A percentile compares a stretch with the other conserved stretches of the same genome.
Conservation (phyloP, 1,140 invertebrate genomes). For the Ectropis grisescens region DNA sequence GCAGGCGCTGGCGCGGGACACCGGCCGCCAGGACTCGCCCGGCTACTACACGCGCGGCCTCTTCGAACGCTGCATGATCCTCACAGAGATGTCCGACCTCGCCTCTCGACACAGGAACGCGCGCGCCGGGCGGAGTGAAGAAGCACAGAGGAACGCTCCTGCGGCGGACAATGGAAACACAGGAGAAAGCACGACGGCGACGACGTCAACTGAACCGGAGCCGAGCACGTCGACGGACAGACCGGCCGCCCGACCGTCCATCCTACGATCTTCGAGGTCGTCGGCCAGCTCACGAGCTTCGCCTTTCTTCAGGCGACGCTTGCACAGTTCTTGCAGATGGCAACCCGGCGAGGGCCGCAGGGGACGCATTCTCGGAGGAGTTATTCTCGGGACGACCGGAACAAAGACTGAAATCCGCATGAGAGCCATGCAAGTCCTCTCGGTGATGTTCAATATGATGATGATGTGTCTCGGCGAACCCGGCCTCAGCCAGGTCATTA, state of each 20-base stretch:
- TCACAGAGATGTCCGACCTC: slow-evolving; percentile 25
- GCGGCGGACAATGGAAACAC: neutral
- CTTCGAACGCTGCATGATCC: slow-evolving; percentile 49
- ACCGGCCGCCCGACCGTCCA: no score
- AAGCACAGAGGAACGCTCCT: no score
- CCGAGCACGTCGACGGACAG: slow-evolving; percentile 4
- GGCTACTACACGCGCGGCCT: slow-evolving; percentile 51
- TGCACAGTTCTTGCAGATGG: slow-evolving; percentile 23
- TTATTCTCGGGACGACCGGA: slow-evolving; percentile 40
- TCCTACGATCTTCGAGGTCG: slow-evolving; percentile 7
- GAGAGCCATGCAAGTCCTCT: slow-evolving; percentile 60
- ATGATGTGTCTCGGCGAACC: slow-evolving; percentile 62
- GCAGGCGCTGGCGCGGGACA: slow-evolving; percentile 65
- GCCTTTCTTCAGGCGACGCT: slow-evolving; percentile 33
- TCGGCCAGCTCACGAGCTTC: slow-evolving; percentile 23
- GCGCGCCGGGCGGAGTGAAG: no score
- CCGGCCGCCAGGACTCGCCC: slow-evolving; percentile 33
- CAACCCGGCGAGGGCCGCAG: slow-evolving; percentile 40
- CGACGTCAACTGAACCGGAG: slow-evolving; percentile 4
- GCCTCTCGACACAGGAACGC: slow-evolving; percentile 10
- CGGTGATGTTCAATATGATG: slow-evolving; percentile 67
- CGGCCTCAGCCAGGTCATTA: slow-evolving; percentile 55
- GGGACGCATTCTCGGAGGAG: slow-evolving; percentile 9
- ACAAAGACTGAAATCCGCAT: slow-evolving; percentile 60
- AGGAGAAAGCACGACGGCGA: neutral